A percentile compares a stretch with the other conserved stretches of the same genome.
phyloP scores from a whole-genome alignment of 2,113 vertebrate genomes.

The Sciurus niger region DNA sequence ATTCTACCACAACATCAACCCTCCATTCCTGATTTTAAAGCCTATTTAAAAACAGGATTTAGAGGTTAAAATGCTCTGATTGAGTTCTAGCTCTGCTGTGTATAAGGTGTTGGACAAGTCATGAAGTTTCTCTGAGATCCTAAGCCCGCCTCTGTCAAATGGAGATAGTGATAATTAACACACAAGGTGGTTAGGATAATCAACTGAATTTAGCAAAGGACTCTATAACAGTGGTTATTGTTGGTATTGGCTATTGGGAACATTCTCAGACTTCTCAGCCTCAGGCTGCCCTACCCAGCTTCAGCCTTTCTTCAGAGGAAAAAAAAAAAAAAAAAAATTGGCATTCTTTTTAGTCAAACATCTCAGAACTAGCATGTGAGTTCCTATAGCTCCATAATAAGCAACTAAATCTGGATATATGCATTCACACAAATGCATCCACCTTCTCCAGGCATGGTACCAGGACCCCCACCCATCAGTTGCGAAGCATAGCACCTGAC shows the following conservation, averaged over 20 bases:
- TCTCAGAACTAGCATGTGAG: slow-evolving; percentile 33
- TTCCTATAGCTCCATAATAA: not conserved
- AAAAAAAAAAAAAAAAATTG: not conserved
- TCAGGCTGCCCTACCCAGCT: not conserved
- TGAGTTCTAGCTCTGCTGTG: not conserved
- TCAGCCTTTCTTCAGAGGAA: slow-evolving; percentile 36
- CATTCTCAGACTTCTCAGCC: not conserved
- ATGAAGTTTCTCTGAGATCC: not conserved
- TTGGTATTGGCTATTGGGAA: not conserved
- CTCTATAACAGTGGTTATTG: not conserved
- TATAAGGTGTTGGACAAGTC: not conserved
- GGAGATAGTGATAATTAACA: not conserved
- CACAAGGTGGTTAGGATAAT: not conserved
- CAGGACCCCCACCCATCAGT: not conserved
- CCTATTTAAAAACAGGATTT: not conserved
- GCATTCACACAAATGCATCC: not conserved
- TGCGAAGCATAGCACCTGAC: not conserved
- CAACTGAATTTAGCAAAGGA: not conserved
- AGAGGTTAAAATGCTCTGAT: not conserved
- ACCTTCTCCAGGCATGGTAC: not conserved
- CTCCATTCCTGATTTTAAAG: not conserved
- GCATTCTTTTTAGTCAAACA: slow-evolving; percentile 54
- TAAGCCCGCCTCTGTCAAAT: not conserved
- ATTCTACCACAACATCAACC: no score
- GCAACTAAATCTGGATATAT: not conserved